Percentiles rank a stretch among this genome's conserved stretches.
These are phyloP conservation scores for Xyrichtys novacula DNA, from an alignment of 2,797 vertebrate genomes.

Conservation along the genomic window DNA sequence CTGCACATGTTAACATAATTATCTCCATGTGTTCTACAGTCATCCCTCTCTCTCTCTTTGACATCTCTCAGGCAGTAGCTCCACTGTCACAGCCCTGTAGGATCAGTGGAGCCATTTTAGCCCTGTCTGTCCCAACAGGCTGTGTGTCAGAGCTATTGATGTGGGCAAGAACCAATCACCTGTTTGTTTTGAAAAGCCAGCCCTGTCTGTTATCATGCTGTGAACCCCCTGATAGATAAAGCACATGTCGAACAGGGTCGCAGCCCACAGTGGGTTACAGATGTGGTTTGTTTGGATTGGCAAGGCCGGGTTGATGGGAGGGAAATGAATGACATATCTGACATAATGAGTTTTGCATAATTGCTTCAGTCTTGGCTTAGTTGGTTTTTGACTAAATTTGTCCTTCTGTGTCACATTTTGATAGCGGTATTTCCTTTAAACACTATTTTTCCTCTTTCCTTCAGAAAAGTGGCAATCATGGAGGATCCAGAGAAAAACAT, in stretches of 20 bases:
- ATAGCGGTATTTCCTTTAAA: background rate
- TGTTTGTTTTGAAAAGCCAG: conserved; percentile 67
- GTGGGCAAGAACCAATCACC: conserved; percentile 56
- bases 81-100: conserved; percentile 35
- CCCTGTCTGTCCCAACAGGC: conserved; percentile 39
- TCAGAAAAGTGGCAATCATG: conserved; percentile 92
- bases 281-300: conserved; percentile 68
- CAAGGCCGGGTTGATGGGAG: conserved; percentile 9
- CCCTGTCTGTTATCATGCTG: conserved; percentile 63
- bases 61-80: conserved; percentile 45
- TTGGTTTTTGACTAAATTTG: conserved; percentile 22
- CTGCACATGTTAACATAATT: conserved; percentile 57
- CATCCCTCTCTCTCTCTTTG: conserved; percentile 28
- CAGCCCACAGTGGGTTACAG: conserved; percentile 47
- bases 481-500: conserved; percentile 97
- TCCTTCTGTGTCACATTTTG: conserved; percentile 2
- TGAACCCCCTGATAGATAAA: conserved; percentile 51
- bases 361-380: conserved; percentile 40
- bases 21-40: conserved; percentile 52
- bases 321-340: conserved; percentile 50
- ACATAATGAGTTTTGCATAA: conserved; percentile 42
- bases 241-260: conserved; percentile 32
- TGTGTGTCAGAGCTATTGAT: conserved; percentile 38
- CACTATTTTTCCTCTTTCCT: background rate
- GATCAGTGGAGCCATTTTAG: conserved; percentile 30